Evolutionary conservation across 2,797 vertebrate genomes (phyloP).

Genomic region (Melopsittacus undulatus): DNA sequence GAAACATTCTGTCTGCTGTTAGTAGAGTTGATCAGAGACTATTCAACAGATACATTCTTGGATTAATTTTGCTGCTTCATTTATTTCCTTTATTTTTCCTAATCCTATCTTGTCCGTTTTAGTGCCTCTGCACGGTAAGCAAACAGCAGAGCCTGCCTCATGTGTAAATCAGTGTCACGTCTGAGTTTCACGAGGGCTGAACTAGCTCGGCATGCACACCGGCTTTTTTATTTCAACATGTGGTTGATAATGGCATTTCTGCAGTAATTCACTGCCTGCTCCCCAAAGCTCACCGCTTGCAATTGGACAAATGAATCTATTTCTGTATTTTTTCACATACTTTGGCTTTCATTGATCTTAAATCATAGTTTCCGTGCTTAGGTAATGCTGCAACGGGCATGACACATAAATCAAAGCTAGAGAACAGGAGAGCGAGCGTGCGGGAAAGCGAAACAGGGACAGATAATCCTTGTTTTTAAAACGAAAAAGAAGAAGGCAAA

Average conservation of each 20-base stretch:
- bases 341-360: constrained; percentile 48
- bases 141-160: not conserved
- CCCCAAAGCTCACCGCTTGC: not conserved
- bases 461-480: constrained; percentile 58
- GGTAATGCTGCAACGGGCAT: constrained; percentile 29
- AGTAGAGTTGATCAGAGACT: not conserved
- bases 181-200: not conserved
- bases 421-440: not conserved
- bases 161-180: not conserved
- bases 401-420: constrained; percentile 56
- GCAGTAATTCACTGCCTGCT: not conserved
- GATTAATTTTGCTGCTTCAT: not conserved
- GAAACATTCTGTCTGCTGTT: not conserved
- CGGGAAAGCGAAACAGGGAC: not conserved
- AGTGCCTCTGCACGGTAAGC: not conserved
- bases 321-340: constrained; percentile 24
- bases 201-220: not conserved
- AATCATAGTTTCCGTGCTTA: constrained; percentile 56
- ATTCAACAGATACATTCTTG: not conserved
- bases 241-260: not conserved
- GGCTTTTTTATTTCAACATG: not conserved
- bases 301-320: not conserved
- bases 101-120: not conserved
- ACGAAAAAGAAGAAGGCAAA: constrained; percentile 35
- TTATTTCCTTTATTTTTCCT: not conserved